Percentiles rank a stretch among this genome's conserved stretches.
These are phyloP conservation scores for Tautogolabrus adspersus DNA, from an alignment of 2,113 vertebrate species.

Conservation along the genomic window DNA sequence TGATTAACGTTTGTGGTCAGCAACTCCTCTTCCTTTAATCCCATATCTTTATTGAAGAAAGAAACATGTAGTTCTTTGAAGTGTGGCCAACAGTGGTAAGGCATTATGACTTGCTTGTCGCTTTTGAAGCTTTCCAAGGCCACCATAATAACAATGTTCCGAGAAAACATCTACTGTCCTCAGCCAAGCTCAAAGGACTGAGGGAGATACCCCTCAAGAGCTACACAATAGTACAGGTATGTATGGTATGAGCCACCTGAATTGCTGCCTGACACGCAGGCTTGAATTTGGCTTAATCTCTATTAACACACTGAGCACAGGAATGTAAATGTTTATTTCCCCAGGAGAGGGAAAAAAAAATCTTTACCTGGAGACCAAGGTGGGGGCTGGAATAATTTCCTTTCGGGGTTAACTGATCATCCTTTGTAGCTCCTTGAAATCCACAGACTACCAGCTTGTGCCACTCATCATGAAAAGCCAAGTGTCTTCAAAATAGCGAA, in stretches of 20 bases:
- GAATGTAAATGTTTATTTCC: conserved; percentile 80
- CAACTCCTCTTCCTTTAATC: conserved; percentile 48
- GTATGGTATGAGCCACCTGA: conserved; percentile 83
- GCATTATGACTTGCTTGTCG: conserved; percentile 36
- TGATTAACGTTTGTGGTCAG: conserved; percentile 5
- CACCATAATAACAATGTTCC: conserved; percentile 69
- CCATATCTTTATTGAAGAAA: conserved; percentile 36
- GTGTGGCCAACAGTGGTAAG: conserved; percentile 16
- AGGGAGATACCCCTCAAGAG: conserved; percentile 64
- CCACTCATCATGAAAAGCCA: conserved; percentile 41
- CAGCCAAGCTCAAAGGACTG: conserved; percentile 48
- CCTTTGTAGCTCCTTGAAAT: conserved; percentile 38
- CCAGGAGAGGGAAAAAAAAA: conserved; percentile 38
- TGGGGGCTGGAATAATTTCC: conserved; percentile 37
- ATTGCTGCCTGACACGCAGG: conserved; percentile 77
- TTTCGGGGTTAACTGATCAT: conserved; percentile 41
- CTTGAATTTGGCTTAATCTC: conserved; percentile 78
- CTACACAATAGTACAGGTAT: conserved; percentile 78
- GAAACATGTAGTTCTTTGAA: conserved; percentile 60
- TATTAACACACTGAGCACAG: conserved; percentile 67
- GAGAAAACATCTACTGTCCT: conserved; percentile 65
- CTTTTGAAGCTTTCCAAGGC: conserved; percentile 64
- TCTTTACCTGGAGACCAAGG: conserved; percentile 44
- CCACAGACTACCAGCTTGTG: conserved; percentile 37
- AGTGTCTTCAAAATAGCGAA: conserved; percentile 5